A percentile compares a stretch with the other conserved stretches of the same genome.
These are phyloP conservation scores for Lacerta viridis DNA, from an alignment of 2,797 vertebrate genomes.

Conservation along the genomic window DNA sequence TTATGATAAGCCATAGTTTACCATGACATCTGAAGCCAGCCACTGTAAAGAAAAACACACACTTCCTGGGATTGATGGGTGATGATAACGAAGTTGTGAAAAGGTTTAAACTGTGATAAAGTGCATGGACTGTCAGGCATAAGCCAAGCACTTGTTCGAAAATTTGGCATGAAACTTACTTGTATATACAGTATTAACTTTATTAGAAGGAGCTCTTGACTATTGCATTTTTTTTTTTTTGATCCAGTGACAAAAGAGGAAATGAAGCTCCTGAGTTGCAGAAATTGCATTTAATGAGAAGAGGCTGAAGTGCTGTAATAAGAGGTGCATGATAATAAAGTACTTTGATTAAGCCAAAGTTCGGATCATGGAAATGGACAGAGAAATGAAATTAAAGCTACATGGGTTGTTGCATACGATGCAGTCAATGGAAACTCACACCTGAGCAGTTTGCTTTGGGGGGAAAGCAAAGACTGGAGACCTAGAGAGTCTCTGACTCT, in stretches of 20 bases:
- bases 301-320: rapidly evolving
- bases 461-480: neutral
- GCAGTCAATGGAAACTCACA: neutral
- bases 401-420: neutral
- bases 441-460: neutral
- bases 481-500: neutral
- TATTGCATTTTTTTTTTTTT: neutral
- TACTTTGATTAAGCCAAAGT: conserved; percentile 9
- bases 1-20: too few relatives aligned
- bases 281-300: neutral
- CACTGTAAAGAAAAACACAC: conserved; percentile 18
- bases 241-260: neutral
- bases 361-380: neutral
- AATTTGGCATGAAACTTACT: conserved; percentile 19
- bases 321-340: conserved; percentile 23
- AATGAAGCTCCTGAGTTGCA: neutral
- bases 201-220: conserved; percentile 5
- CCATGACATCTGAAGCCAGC: too few relatives aligned
- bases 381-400: neutral
- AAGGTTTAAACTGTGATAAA: neutral
- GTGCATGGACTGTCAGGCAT: neutral
- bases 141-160: neutral
- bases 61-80: neutral
- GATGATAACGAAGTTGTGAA: rapidly evolving
- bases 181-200: neutral